These are phyloP conservation scores for Rhabdomys pumilio DNA, from an alignment of 2,797 vertebrate genomes.

Conservation along the genomic window DNA sequence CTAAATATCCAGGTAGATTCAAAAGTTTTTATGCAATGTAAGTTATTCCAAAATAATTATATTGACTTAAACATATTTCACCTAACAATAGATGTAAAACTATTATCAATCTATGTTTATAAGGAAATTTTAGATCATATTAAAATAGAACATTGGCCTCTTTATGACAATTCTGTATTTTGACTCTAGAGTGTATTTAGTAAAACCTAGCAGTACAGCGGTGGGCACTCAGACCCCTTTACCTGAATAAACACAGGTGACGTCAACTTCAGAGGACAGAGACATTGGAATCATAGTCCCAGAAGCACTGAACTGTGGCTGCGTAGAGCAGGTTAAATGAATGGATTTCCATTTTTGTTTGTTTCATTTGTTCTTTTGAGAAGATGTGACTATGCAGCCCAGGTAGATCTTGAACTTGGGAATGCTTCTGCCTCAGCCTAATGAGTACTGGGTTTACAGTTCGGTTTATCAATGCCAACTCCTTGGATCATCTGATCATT, in stretches of 20 bases:
- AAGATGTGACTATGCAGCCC: background rate
- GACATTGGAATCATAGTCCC: background rate
- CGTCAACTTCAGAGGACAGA: background rate
- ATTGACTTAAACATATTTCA: background rate
- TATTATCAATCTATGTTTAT: background rate
- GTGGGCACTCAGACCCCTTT: background rate
- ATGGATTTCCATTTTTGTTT: background rate
- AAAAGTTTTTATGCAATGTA: background rate
- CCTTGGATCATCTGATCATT: background rate
- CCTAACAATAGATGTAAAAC: background rate
- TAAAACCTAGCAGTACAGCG: background rate
- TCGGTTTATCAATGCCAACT: too few relatives aligned
- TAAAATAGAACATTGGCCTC: background rate
- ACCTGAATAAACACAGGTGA: background rate
- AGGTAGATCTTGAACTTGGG: background rate
- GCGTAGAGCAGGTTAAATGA: background rate
- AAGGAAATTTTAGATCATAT: background rate
- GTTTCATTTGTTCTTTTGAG: background rate
- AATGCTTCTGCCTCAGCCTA: background rate
- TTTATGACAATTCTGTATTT: background rate
- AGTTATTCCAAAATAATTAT: background rate
- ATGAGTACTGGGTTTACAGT: background rate
- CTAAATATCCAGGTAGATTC: background rate
- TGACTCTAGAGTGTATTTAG: background rate
- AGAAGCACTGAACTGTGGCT: background rate